Base-by-base conservation (phyloP, 2,113 vertebrate species). In the Rhinichthys klamathensis region DNA sequence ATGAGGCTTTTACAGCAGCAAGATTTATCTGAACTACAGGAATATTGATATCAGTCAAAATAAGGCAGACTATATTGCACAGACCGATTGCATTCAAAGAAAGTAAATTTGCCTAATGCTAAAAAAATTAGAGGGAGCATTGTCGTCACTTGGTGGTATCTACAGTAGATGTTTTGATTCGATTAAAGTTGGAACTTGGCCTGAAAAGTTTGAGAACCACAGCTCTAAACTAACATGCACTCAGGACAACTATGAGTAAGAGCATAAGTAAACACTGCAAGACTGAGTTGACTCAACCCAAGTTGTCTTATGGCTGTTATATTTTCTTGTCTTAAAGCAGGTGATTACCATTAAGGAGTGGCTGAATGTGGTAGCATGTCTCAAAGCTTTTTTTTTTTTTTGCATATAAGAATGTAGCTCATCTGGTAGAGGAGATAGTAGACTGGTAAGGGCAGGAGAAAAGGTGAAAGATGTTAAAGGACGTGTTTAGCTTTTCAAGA, bases 251-350 rank as follows among this genome's bases (percentile, higher is more conserved):
- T 44, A 41, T 46, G 25, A 77, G 27, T 11, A 85, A 27, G 25
- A n/a, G 15, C 65, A 35, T 81, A 85, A 89, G 85, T 84, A 92
- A 92, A 93, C 89, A 91, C 12, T 75, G 49, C 60, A 80, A 23
- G 25, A 1, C 21, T 16, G 6, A 84, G 84, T 74, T 80, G 87
- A 46, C 92, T 89, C 90, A 87, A 79, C 92, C 90, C 7, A 65
- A 73, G 30, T 90, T 90, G 90, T 89, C 41, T 84, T 88, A 89
- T 84, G 69, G 44, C 76, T 87, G 73, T 72, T 72, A 46, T 93
- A 86, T 89, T 44, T 65, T 80, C 38, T 60, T 54, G 7, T 27
- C 60, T 51, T 16, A 49, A 44, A 46, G 27, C 79, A 70, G 91
- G 90, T 90, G 88, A 86, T 85, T 85, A 60, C 27, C 13, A 67